Evolutionary conservation across 2,113 vertebrate species (phyloP).

Genomic region (Psittacula cyanocephala): DNA sequence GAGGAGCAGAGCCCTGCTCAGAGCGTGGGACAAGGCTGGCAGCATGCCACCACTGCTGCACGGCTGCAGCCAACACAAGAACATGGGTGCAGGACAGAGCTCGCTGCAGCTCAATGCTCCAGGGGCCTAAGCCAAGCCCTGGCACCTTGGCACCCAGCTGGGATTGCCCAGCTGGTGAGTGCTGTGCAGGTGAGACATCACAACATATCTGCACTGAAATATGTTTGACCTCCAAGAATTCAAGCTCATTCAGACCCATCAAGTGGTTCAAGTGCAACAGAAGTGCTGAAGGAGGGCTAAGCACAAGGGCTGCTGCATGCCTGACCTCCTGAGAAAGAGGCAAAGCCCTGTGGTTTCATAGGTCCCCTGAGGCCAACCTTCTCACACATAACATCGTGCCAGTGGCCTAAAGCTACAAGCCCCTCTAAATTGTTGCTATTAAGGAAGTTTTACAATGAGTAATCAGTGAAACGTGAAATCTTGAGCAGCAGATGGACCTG

Average conservation of each 20-base stretch:
- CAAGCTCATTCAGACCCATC: background rate
- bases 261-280: background rate
- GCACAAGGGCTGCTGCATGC: background rate
- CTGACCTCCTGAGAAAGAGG: background rate
- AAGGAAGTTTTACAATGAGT: background rate
- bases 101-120: accelerated
- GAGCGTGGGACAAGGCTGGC: background rate
- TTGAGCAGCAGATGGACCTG: background rate
- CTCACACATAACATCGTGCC: background rate
- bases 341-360: background rate
- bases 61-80: background rate
- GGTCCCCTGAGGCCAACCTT: background rate
- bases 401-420: background rate
- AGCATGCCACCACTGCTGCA: accelerated
- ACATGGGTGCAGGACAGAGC: background rate
- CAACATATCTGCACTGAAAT: background rate
- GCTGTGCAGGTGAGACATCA: background rate
- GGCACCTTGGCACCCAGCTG: accelerated
- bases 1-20: background rate
- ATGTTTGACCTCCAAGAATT: background rate
- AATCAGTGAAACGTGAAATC: background rate
- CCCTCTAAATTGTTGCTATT: background rate
- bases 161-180: background rate
- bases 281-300: background rate
- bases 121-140: background rate